Evolutionary conservation across 2,888 invertebrate species (phyloP).

Genomic region (Glaucopsyche alexis): DNA sequence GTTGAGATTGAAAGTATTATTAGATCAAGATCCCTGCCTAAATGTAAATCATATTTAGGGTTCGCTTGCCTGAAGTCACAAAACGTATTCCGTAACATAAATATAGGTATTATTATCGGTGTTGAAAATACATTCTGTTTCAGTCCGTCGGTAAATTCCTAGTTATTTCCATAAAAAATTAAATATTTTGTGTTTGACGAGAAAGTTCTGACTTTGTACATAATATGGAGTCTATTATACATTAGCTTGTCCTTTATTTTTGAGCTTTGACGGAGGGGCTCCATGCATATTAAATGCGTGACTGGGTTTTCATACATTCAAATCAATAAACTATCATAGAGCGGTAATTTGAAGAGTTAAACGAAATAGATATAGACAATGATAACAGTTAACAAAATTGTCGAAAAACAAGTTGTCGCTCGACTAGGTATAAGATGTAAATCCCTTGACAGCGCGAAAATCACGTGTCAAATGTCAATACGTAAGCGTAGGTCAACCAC

Average conservation of each 20-base stretch:
- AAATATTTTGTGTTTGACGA: too few species aligned
- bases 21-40: slow-evolving; percentile 7
- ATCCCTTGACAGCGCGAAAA: too few species aligned
- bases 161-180: too few species aligned
- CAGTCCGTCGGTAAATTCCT: too few species aligned
- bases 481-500: too few species aligned
- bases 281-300: background rate
- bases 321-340: background rate
- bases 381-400: too few species aligned
- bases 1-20: slow-evolving; percentile 11
- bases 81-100: background rate
- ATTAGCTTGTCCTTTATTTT: background rate
- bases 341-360: background rate
- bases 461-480: too few species aligned
- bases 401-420: too few species aligned
- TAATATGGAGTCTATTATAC: background rate
- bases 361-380: too few species aligned
- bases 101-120: background rate
- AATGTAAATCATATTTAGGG: slow-evolving; percentile 17
- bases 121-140: too few species aligned
- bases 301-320: background rate
- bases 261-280: background rate
- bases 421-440: too few species aligned
- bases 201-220: too few species aligned
- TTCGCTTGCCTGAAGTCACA: background rate